Evolutionary conservation across 1,140 invertebrate species (phyloP).

Genomic region (Macrocentrus cingulum): DNA sequence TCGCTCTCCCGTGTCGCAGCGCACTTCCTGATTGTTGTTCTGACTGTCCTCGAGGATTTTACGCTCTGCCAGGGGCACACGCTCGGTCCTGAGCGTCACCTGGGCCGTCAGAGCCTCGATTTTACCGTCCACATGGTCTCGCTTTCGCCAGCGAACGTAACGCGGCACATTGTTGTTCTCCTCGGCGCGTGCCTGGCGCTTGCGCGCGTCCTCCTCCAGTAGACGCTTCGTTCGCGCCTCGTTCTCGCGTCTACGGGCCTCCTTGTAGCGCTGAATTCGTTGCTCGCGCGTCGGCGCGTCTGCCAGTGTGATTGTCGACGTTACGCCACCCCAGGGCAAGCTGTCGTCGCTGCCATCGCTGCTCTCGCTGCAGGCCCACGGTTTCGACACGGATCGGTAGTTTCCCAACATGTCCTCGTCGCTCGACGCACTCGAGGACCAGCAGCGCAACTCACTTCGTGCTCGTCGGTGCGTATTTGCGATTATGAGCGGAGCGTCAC

Average conservation of each 20-base stretch:
- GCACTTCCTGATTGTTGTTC: slow-evolving; percentile 10
- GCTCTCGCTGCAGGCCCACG: slow-evolving; percentile 55
- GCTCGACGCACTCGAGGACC: slow-evolving; percentile 55
- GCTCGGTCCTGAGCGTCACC: not conserved
- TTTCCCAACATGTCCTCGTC: slow-evolving; percentile 48
- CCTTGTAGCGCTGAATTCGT: slow-evolving; percentile 53
- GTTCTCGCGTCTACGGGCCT: slow-evolving; percentile 50
- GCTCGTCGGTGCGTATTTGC: slow-evolving; percentile 42
- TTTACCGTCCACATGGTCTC: not conserved
- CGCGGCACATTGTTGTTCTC: slow-evolving; percentile 34
- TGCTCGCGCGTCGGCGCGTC: slow-evolving; percentile 50
- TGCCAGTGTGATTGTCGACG: slow-evolving; percentile 36
- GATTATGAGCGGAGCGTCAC: slow-evolving; percentile 37
- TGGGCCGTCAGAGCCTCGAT: slow-evolving; percentile 3
- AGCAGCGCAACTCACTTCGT: slow-evolving; percentile 50
- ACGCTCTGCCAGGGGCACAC: not conserved
- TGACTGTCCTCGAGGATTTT: slow-evolving; percentile 8
- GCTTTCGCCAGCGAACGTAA: slow-evolving; percentile 8
- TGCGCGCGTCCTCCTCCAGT: slow-evolving; percentile 50
- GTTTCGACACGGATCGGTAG: slow-evolving; percentile 22
- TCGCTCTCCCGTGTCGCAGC: slow-evolving; percentile 34
- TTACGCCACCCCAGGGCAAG: slow-evolving; percentile 46
- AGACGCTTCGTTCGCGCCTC: slow-evolving; percentile 48
- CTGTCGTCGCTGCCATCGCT: slow-evolving; percentile 58
- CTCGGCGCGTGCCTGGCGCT: slow-evolving; percentile 38